These are phyloP conservation scores for Anoplopoma fimbria DNA, from an alignment of 2,113 vertebrate species.

Conservation along the genomic window DNA sequence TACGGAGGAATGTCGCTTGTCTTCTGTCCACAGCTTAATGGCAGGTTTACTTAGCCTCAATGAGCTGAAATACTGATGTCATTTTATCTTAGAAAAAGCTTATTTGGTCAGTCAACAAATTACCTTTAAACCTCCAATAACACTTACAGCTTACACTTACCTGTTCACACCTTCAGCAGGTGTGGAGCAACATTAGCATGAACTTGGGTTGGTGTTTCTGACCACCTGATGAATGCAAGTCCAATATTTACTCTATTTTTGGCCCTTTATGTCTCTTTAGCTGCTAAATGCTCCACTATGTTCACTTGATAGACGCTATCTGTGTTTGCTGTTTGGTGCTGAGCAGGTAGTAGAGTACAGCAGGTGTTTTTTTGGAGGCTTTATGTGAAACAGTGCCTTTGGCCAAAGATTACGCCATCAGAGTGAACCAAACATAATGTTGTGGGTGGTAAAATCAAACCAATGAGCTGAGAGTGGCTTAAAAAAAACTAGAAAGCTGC, in stretches of 20 bases:
- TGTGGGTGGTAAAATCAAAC: neutral
- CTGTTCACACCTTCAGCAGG: neutral
- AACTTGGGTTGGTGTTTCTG: neutral
- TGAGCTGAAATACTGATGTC: neutral
- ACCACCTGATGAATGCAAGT: neutral
- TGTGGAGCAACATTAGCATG: neutral
- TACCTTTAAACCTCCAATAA: neutral
- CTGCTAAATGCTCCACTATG: neutral
- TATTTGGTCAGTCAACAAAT: neutral
- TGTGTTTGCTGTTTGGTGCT: neutral
- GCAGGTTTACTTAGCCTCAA: neutral
- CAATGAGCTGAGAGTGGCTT: neutral
- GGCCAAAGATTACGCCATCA: neutral
- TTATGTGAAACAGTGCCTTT: neutral
- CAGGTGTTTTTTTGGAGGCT: neutral
- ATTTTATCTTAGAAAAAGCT: neutral
- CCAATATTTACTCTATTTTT: neutral
- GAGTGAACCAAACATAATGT: neutral
- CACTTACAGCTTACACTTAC: neutral
- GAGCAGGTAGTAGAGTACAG: neutral
- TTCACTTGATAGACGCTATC: neutral
- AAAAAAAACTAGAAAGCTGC: neutral
- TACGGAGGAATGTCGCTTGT: slow-evolving; percentile 51
- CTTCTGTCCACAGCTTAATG: slow-evolving; percentile 32
- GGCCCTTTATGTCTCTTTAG: neutral